Base-by-base conservation (phyloP, 1,140 invertebrate genomes). In the Radopholus similis region DNA sequence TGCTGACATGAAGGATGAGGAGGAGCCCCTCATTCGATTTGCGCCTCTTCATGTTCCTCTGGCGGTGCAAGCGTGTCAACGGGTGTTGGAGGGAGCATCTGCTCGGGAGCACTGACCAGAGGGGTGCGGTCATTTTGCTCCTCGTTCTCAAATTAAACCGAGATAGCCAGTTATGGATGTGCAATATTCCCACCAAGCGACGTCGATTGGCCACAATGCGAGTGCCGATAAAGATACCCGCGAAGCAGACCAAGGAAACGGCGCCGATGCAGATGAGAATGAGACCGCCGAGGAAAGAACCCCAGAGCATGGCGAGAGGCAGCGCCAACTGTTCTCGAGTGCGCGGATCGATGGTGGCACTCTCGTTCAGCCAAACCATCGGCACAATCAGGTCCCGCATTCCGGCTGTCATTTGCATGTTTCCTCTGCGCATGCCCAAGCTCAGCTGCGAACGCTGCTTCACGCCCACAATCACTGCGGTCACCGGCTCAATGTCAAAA, bases 401-500 rank as follows among this genome's bases (percentile, higher is more conserved):
- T 1, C 59, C 70, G 4, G 4, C 30, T n/a, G 42, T 57, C 51
- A 42, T 63, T 42, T 38, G 73, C n/a, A 72, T 70, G 11, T 67
- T 67, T 42, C 80, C 81, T 9, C 69, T 71, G 5, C 74, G 34
- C 66, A 83, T 68, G 40, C 78, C 78, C n/a, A 81, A 53, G 55
- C 81, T 81, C 9, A 81, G 47, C 58, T 83, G 78, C 40, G 78
- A 79, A 32, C 66, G 53, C 49, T 71, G 49, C 30, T 68, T 38
- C 21, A 77, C 78, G 13, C 58, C 58, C 34, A 77, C 68, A 23
- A 83, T 69, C 28, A 72, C 78, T 18, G 77, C 81, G 18, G 69
- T 59, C n/a, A 68, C 57, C 8, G 79, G 79, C 51, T 81, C 78
- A 49, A 81, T 67, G 49, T 75, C 76, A 15, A 81, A 65, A 40